phyloP scores from a whole-genome alignment of 2,888 invertebrate species.

The Plemyria rubiginata region DNA sequence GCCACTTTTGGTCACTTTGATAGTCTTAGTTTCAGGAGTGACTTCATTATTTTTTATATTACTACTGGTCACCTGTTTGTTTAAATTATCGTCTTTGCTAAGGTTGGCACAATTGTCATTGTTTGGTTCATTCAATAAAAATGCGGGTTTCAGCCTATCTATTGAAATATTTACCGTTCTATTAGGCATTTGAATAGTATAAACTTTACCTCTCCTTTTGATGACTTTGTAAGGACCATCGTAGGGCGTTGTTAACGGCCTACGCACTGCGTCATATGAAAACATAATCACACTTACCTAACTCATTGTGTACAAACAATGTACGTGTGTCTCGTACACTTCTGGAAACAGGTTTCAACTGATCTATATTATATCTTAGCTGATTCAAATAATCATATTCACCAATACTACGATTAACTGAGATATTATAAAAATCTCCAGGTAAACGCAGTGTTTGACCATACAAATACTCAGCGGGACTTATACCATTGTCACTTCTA shows the following conservation, averaged over 20 bases:
- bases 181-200: constrained; percentile 5
- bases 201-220: constrained; percentile 5
- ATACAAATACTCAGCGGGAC: too few species aligned
- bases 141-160: constrained; percentile 2
- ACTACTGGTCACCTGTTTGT: background rate
- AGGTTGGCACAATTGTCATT: background rate
- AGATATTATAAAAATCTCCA: too few species aligned
- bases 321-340: constrained; percentile 2
- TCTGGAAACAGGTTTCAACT: too few species aligned
- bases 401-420: too few species aligned
- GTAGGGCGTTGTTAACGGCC: constrained; percentile 4
- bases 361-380: too few species aligned
- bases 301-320: constrained; percentile 9
- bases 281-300: constrained; percentile 6
- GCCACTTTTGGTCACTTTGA: background rate
- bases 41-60: background rate
- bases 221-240: constrained; percentile 7
- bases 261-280: constrained; percentile 8
- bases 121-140: background rate
- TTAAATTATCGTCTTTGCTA: background rate
- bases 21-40: too few species aligned
- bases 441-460: too few species aligned
- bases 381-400: too few species aligned
- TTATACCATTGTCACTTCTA: too few species aligned
- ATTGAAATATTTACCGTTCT: constrained; percentile 6